Percentiles rank a stretch among this genome's conserved stretches.
These are phyloP conservation scores for Torymus texanus DNA, from an alignment of 2,888 invertebrate genomes.

Conservation along the genomic window DNA sequence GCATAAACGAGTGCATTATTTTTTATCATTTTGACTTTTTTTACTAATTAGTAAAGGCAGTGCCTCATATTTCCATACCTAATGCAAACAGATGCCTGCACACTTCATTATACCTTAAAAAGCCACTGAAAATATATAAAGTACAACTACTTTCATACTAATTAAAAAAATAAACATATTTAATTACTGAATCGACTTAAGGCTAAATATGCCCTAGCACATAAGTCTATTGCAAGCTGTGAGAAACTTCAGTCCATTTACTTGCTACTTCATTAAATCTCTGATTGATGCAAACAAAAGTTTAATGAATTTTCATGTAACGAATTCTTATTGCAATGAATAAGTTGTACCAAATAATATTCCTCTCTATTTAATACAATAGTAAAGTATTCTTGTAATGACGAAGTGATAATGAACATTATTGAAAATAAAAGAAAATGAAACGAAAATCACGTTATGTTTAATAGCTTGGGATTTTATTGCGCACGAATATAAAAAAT, in stretches of 20 bases:
- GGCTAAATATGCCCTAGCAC: constrained; percentile 63
- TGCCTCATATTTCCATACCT: constrained; percentile 55
- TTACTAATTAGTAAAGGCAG: constrained; percentile 26
- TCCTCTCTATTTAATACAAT: constrained; percentile 38
- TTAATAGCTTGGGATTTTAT: constrained; percentile 49
- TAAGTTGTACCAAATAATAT: constrained; percentile 41
- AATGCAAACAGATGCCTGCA: constrained; percentile 53
- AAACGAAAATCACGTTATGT: constrained; percentile 46
- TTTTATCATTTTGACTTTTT: constrained; percentile 38
- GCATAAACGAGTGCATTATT: constrained; percentile 33
- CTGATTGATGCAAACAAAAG: constrained; percentile 53
- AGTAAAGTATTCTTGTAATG: constrained; percentile 48
- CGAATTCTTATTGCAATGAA: constrained; percentile 34
- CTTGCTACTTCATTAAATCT: constrained; percentile 61
- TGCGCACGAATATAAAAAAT: constrained; percentile 33
- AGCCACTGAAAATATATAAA: constrained; percentile 62
- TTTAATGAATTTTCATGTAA: constrained; percentile 43
- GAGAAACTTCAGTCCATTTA: constrained; percentile 64
- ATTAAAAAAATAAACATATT: constrained; percentile 66
- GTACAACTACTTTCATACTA: constrained; percentile 72
- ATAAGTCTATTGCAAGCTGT: constrained; percentile 66
- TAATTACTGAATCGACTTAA: constrained; percentile 66
- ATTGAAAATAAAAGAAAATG: constrained; percentile 27
- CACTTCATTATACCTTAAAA: constrained; percentile 47
- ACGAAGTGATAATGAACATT: constrained; percentile 27